Evolutionary conservation across 2,888 invertebrate genomes (phyloP).

Genomic region (Monopis laevigella): DNA sequence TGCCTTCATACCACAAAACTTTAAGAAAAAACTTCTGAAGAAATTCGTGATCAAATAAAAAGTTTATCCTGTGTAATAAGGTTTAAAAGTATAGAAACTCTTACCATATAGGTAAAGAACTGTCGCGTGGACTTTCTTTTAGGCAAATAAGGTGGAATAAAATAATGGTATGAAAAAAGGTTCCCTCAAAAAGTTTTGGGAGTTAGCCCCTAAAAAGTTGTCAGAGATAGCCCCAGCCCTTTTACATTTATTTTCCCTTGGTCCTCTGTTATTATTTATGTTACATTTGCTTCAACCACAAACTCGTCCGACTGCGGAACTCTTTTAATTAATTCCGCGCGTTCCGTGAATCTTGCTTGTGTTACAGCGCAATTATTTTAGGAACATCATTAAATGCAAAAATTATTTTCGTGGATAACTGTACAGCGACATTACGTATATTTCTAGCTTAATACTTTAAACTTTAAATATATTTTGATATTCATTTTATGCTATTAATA

Average conservation of each 20-base stretch:
- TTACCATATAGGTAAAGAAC: slow-evolving; percentile 12
- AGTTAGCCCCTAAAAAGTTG: slow-evolving; percentile 43
- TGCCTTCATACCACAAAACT: neutral
- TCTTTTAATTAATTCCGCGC: slow-evolving; percentile 59
- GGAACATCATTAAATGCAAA: slow-evolving; percentile 58
- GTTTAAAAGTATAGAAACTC: slow-evolving; percentile 1
- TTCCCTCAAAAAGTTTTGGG: slow-evolving; percentile 55
- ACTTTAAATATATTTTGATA: too few species aligned
- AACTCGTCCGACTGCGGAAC: slow-evolving; percentile 37
- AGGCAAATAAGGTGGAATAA: slow-evolving; percentile 61
- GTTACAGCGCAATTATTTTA: slow-evolving; percentile 56
- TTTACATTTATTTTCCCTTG: slow-evolving; percentile 41
- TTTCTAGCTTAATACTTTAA: too few species aligned
- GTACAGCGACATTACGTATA: too few species aligned
- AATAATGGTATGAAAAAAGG: slow-evolving; percentile 52
- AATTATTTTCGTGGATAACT: too few species aligned
- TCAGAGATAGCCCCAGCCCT: slow-evolving; percentile 32
- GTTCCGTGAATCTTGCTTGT: slow-evolving; percentile 43
- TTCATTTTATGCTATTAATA: too few species aligned
- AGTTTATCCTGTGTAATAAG: neutral
- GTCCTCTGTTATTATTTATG: slow-evolving; percentile 56
- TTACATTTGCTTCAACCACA: slow-evolving; percentile 53
- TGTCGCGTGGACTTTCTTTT: slow-evolving; percentile 53
- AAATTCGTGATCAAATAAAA: too few species aligned
- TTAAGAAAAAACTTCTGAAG: neutral